Percentiles rank a stretch among this genome's conserved stretches.
These are phyloP conservation scores for Galeruca laticollis DNA, from an alignment of 2,888 invertebrate genomes.

Conservation along the genomic window DNA sequence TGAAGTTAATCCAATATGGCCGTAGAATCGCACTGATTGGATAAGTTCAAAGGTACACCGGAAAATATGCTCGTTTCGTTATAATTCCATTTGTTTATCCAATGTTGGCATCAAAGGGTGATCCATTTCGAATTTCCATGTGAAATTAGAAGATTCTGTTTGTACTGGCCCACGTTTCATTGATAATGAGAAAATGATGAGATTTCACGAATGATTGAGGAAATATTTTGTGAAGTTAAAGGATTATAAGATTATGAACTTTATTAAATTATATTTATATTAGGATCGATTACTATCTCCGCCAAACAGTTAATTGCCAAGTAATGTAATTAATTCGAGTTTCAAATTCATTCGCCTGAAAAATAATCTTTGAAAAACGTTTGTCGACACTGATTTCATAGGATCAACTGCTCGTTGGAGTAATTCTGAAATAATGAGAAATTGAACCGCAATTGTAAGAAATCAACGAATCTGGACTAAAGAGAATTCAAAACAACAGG, in stretches of 20 bases:
- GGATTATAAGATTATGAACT: constrained; percentile 12
- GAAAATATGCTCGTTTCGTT: constrained; percentile 32
- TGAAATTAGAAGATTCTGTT: constrained; percentile 14
- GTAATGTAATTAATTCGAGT: neutral
- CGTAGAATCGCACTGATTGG: constrained; percentile 28
- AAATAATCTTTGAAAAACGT: too few relatives aligned
- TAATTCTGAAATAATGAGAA: too few relatives aligned
- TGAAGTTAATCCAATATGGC: constrained; percentile 38
- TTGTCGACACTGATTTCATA: too few relatives aligned
- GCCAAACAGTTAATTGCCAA: neutral
- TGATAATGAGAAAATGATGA: constrained; percentile 26
- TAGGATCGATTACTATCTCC: neutral
- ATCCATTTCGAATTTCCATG: constrained; percentile 32
- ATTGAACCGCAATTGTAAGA: too few relatives aligned
- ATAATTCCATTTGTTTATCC: constrained; percentile 43
- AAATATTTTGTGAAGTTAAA: constrained; percentile 5
- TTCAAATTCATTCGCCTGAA: neutral
- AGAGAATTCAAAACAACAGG: too few relatives aligned
- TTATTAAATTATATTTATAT: constrained; percentile 2
- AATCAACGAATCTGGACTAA: too few relatives aligned
- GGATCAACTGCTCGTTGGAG: too few relatives aligned
- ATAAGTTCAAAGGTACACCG: constrained; percentile 31
- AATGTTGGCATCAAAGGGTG: constrained; percentile 41
- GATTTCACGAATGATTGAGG: constrained; percentile 28
- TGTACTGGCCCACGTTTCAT: neutral